Conservation (phyloP, 2,888 invertebrate genomes). For the Nineta flava region DNA sequence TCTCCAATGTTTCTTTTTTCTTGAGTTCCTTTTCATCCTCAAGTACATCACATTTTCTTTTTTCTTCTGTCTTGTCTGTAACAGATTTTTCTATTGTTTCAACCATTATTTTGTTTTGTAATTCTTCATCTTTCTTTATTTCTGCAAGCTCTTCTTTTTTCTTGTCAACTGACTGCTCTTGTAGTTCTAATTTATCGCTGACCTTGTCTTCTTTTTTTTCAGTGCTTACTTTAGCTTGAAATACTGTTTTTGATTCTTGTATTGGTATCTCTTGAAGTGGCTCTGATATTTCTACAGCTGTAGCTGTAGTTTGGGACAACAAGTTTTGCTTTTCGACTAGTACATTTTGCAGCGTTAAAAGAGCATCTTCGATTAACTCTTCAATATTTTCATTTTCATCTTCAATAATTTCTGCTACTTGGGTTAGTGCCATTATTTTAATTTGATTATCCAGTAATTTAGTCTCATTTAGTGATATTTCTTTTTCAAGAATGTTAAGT, state of each 20-base stretch:
- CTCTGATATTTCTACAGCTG: slow-evolving; percentile 1
- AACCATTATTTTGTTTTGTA: slow-evolving; percentile 9
- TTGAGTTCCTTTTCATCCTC: slow-evolving; percentile 9
- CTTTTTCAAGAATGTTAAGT: not conserved
- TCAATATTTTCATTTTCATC: slow-evolving; percentile 6
- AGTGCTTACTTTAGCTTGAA: slow-evolving; percentile 8
- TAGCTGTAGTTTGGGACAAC: slow-evolving; percentile 1
- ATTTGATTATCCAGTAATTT: not conserved
- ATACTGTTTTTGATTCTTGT: slow-evolving; percentile 5
- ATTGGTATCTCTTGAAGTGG: slow-evolving; percentile 5
- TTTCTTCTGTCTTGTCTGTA: slow-evolving; percentile 11
- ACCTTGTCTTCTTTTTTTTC: slow-evolving; percentile 10
- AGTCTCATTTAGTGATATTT: not conserved
- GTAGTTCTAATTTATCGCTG: slow-evolving; percentile 11
- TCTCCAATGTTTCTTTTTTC: slow-evolving; percentile 10
- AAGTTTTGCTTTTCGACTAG: not conserved
- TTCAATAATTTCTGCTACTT: slow-evolving; percentile 2
- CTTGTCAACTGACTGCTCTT: no score
- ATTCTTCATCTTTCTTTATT: slow-evolving; percentile 11
- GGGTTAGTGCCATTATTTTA: not conserved
- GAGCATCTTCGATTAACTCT: slow-evolving; percentile 4
- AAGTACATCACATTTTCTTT: slow-evolving; percentile 11
- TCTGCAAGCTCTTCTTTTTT: slow-evolving; percentile 6
- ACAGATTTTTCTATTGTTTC: slow-evolving; percentile 9
- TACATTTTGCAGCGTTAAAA: not conserved